Conservation (phyloP, 2,797 vertebrate species). For the Aeoliscus strigatus region DNA sequence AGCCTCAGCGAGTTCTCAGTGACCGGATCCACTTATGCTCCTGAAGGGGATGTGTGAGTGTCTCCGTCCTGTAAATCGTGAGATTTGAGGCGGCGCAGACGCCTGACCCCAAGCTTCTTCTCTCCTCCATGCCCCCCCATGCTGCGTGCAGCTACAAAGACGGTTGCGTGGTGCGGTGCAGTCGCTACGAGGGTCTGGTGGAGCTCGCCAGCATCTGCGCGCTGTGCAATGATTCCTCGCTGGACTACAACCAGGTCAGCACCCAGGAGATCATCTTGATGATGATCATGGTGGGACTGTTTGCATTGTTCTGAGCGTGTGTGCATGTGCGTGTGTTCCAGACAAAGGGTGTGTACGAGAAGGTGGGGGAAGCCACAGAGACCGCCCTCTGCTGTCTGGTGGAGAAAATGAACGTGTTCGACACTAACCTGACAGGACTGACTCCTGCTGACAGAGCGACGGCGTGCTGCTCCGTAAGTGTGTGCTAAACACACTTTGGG, state of each 20-base stretch:
- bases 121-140: no score
- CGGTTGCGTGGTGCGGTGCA: no score
- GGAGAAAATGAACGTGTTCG: conserved; percentile 98
- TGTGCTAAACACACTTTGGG: no score
- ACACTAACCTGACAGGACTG: conserved; percentile 85
- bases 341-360: conserved; percentile 93
- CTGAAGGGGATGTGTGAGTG: conserved; percentile 95
- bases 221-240: conserved; percentile 94
- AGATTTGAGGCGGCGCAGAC: no score
- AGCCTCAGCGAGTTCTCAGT: conserved; percentile 91
- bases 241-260: conserved; percentile 99
- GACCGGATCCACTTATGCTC: conserved; percentile 95
- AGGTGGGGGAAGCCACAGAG: conserved; percentile 96
- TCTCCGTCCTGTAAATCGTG: no score
- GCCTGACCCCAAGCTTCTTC: conserved; percentile 77
- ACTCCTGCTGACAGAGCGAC: conserved; percentile 93
- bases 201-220: conserved; percentile 96
- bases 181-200: conserved; percentile 86
- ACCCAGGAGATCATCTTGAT: no score
- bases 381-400: conserved; percentile 92
- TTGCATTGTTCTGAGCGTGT: not conserved
- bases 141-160: no score
- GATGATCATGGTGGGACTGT: no score
- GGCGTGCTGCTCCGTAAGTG: conserved; percentile 92
- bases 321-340: no score